Percentiles rank a stretch among this genome's conserved stretches.
Conservation (phyloP, 2,113 vertebrate genomes). For the Anolis carolinensis region DNA sequence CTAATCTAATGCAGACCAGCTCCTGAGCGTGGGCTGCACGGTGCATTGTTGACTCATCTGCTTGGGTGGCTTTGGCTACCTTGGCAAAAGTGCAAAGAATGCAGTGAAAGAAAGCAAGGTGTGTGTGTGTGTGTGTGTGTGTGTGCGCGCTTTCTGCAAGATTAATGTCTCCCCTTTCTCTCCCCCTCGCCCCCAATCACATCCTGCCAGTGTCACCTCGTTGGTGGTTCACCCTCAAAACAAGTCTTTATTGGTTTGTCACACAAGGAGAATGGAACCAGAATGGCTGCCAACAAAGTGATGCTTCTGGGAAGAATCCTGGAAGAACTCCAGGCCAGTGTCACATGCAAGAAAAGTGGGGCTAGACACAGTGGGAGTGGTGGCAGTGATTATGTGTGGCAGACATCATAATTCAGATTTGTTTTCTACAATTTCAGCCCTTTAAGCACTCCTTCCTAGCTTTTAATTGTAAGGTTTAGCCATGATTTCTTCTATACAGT, state of each 20-base stretch:
- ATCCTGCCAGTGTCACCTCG: conserved; percentile 45
- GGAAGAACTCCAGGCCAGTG: conserved; percentile 62
- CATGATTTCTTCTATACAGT: neutral
- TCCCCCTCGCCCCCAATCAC: neutral
- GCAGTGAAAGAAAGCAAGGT: neutral
- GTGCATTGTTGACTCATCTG: conserved; percentile 29
- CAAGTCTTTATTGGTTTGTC: conserved; percentile 63
- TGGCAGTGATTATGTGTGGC: conserved; percentile 45
- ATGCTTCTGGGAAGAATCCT: conserved; percentile 68
- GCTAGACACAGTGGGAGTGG: conserved; percentile 41
- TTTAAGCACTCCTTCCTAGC: conserved; percentile 9
- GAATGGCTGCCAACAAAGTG: conserved; percentile 61
- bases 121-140: neutral
- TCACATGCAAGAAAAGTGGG: conserved; percentile 63
- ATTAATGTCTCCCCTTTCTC: conserved; percentile 20
- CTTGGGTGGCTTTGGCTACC: conserved; percentile 5
- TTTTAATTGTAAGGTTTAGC: neutral
- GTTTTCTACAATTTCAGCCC: conserved; percentile 58
- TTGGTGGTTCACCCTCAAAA: conserved; percentile 68
- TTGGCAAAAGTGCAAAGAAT: conserved; percentile 18
- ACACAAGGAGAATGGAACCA: conserved; percentile 45
- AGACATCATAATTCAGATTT: conserved; percentile 59
- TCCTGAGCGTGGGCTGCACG: neutral
- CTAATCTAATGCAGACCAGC: conserved; percentile 29
- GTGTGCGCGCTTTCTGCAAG: neutral